These are phyloP conservation scores for Melanargia galathea DNA, from an alignment of 2,888 invertebrate species.

Conservation along the genomic window DNA sequence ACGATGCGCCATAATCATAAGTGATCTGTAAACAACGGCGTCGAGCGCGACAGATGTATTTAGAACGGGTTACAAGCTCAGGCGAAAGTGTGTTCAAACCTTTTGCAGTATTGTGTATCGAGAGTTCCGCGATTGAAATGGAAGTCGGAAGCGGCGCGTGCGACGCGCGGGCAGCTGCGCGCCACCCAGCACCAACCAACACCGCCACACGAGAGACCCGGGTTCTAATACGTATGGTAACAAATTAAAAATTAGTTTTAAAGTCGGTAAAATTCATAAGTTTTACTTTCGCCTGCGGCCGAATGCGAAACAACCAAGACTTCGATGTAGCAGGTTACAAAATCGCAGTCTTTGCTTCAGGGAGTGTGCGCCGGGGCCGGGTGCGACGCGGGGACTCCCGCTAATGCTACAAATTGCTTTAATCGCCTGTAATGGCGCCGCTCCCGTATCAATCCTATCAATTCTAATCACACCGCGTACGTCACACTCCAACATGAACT, in stretches of 20 bases:
- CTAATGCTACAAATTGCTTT: not conserved
- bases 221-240: too few relatives aligned
- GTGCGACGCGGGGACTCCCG: not conserved
- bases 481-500: not conserved
- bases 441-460: not conserved
- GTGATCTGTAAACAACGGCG: slow-evolving; percentile 10
- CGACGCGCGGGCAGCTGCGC: slow-evolving; percentile 31
- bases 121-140: slow-evolving; percentile 36
- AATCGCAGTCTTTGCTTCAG: too few relatives aligned
- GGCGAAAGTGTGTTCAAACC: slow-evolving; percentile 38
- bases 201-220: slow-evolving; percentile 36
- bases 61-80: slow-evolving; percentile 3
- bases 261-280: too few relatives aligned
- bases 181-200: slow-evolving; percentile 22
- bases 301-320: too few relatives aligned
- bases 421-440: not conserved
- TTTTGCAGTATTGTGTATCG: slow-evolving; percentile 27
- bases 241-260: too few relatives aligned
- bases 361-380: too few relatives aligned
- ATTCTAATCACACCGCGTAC: not conserved
- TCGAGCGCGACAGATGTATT: slow-evolving; percentile 28
- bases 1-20: not conserved
- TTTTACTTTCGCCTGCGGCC: too few relatives aligned
- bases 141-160: slow-evolving; percentile 40
- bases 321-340: too few relatives aligned